These are phyloP conservation scores for Delphinapterus leucas DNA, from an alignment of 2,113 vertebrate genomes.

Conservation along the genomic window DNA sequence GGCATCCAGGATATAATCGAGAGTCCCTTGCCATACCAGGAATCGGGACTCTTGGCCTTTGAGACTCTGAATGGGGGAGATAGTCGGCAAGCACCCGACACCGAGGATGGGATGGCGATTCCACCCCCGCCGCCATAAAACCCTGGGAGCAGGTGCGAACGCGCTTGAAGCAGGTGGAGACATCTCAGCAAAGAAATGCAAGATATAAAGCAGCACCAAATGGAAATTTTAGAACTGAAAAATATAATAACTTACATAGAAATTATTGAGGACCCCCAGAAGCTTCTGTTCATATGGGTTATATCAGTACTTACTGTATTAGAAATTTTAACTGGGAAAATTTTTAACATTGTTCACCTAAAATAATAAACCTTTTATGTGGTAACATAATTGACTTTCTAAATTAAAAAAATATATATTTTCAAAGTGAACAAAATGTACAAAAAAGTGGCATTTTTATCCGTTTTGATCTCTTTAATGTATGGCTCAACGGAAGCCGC, in stretches of 20 bases:
- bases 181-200: not conserved
- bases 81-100: no score
- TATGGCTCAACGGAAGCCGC: not conserved
- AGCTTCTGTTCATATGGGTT: not conserved
- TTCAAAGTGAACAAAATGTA: no score
- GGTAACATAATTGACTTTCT: not conserved
- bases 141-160: not conserved
- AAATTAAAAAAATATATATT: not conserved
- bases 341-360: not conserved
- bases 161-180: not conserved
- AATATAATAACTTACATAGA: no score
- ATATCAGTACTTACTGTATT: not conserved
- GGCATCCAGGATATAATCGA: no score
- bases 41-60: no score
- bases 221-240: not conserved
- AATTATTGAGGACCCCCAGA: not conserved
- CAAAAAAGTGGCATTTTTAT: no score
- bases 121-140: accelerated
- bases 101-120: not conserved
- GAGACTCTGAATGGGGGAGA: no score
- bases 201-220: not conserved
- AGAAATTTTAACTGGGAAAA: no score
- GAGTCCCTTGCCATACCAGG: no score
- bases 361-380: not conserved
- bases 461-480: no score